A percentile compares a stretch with the other conserved stretches of the same genome.
Conservation (phyloP, 53 echinoderm and acorn worm species). For the Patiria pectinifera region DNA sequence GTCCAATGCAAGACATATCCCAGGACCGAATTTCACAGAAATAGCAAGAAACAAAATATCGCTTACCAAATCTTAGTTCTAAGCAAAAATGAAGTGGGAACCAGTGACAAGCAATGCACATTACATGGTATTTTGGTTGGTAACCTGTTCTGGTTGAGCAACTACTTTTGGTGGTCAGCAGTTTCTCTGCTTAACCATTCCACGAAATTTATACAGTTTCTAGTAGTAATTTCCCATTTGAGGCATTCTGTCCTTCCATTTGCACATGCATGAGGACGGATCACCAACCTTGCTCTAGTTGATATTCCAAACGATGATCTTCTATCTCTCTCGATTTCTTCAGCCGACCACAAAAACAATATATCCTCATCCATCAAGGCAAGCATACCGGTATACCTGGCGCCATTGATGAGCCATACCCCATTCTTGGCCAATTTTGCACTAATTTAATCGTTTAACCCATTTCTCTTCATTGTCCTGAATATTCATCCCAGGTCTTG, state of each 20-base stretch:
- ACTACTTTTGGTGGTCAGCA: too few relatives aligned
- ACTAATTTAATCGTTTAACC: not conserved
- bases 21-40: too few relatives aligned
- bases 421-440: not conserved
- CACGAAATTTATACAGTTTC: too few relatives aligned
- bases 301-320: not conserved
- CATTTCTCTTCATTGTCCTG: not conserved
- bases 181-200: too few relatives aligned
- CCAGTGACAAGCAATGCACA: too few relatives aligned
- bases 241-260: not conserved
- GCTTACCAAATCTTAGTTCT: too few relatives aligned
- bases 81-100: too few relatives aligned
- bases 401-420: not conserved
- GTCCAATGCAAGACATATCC: too few relatives aligned
- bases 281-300: not conserved
- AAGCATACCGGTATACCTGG: not conserved
- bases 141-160: too few relatives aligned
- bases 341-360: not conserved
- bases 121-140: too few relatives aligned
- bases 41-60: too few relatives aligned
- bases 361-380: not conserved
- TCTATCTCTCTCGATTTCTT: not conserved
- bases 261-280: not conserved
- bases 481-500: not conserved
- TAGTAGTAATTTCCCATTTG: not conserved